These are phyloP conservation scores for Meteorus sp. DNA, from an alignment of 1,140 invertebrate species.

Conservation along the genomic window DNA sequence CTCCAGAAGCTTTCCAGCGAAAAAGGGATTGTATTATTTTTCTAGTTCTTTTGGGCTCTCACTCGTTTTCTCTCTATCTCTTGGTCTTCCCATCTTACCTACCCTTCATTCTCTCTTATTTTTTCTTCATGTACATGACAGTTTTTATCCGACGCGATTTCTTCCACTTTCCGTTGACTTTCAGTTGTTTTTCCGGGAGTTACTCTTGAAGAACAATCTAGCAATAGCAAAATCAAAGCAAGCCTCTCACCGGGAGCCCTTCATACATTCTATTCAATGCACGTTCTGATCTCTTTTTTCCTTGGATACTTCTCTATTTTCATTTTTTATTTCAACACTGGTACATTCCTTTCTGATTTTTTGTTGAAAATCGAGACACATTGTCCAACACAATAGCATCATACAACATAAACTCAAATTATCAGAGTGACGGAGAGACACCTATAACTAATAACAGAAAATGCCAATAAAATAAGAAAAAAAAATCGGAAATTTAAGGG, in stretches of 20 bases:
- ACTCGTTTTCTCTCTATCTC: conserved; percentile 4
- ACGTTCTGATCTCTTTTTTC: neutral
- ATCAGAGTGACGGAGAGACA: too few relatives aligned
- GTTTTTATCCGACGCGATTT: conserved; percentile 10
- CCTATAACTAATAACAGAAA: too few relatives aligned
- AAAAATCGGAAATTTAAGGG: too few relatives aligned
- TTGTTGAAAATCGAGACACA: too few relatives aligned
- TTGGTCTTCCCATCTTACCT: too few relatives aligned
- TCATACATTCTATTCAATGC: too few relatives aligned
- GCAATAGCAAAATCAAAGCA: too few relatives aligned
- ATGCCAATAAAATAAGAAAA: conserved; percentile 27
- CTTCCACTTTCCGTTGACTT: conserved; percentile 3
- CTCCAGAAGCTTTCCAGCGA: conserved; percentile 17
- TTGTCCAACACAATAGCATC: too few relatives aligned
- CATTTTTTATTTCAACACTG: neutral
- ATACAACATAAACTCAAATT: too few relatives aligned
- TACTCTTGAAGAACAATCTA: conserved; percentile 6
- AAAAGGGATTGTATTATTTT: conserved; percentile 27
- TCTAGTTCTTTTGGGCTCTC: conserved; percentile 12
- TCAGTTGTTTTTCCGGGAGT: conserved; percentile 3
- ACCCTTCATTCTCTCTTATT: neutral
- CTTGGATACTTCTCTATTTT: too few relatives aligned
- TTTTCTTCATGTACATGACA: conserved; percentile 6
- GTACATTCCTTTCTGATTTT: too few relatives aligned
- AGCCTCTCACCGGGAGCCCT: too few relatives aligned